Evolutionary conservation across 2,888 invertebrate genomes (phyloP).

Genomic region (Parthenolecanium corni): DNA sequence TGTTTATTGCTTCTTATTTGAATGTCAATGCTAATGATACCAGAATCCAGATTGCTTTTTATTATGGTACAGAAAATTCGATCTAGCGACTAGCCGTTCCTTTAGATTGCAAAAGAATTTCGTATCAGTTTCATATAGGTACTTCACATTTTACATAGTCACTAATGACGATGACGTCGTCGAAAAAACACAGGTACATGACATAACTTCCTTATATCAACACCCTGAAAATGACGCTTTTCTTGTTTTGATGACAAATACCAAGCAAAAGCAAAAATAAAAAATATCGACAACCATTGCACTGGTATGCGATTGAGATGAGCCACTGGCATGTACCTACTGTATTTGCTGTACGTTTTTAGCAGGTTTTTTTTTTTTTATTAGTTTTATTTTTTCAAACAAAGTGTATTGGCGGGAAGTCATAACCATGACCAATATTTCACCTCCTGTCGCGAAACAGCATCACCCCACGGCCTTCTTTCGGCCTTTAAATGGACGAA

Average conservation of each 20-base stretch:
- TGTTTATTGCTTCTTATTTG: no score
- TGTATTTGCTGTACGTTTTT: not conserved
- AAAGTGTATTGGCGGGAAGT: not conserved
- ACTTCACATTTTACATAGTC: no score
- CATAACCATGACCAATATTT: slow-evolving; percentile 21
- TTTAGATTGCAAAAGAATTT: no score
- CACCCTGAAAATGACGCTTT: not conserved
- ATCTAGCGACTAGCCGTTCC: no score
- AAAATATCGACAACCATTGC: not conserved
- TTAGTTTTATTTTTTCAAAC: not conserved
- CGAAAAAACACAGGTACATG: not conserved
- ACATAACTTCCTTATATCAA: not conserved
- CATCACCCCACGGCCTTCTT: slow-evolving; percentile 23
- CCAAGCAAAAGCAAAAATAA: not conserved
- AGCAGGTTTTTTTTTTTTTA: not conserved
- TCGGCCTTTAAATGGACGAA: slow-evolving; percentile 19
- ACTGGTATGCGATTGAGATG: no score
- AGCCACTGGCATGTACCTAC: not conserved
- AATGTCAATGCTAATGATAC: no score
- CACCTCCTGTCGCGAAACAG: slow-evolving; percentile 19
- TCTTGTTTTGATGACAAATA: not conserved
- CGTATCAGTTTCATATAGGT: no score
- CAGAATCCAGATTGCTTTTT: no score
- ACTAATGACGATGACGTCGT: no score
- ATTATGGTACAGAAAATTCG: no score